Conservation (phyloP, 2,797 vertebrate genomes). For the Spinus pinus region DNA sequence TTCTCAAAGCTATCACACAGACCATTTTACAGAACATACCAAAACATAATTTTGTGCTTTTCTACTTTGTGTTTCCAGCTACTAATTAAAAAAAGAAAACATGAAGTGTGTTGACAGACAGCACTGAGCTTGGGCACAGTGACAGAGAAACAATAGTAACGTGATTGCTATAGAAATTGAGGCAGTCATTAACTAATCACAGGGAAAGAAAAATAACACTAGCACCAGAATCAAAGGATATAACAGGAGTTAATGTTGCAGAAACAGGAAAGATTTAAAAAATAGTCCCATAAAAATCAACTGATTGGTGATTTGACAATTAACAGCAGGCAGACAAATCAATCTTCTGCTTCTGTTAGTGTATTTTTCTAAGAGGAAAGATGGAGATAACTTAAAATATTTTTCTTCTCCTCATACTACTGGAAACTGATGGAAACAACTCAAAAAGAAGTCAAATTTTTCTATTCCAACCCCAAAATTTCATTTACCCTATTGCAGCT, state of each 20-base stretch:
- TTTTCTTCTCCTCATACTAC: not conserved
- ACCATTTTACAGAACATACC: not conserved
- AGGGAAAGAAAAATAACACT: not conserved
- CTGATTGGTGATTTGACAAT: not conserved
- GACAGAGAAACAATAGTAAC: not conserved
- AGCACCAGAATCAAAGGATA: not conserved
- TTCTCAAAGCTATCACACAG: not conserved
- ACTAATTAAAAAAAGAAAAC: constrained; percentile 25
- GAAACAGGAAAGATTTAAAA: not conserved
- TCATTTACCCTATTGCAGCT: not conserved
- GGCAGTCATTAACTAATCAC: constrained; percentile 4
- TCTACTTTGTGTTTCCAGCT: not conserved
- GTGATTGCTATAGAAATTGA: not conserved
- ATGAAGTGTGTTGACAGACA: not conserved
- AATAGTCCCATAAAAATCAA: not conserved
- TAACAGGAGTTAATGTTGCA: not conserved
- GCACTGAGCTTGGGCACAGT: not conserved
- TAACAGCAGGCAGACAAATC: not conserved
- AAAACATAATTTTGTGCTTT: not conserved
- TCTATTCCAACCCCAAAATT: not conserved
- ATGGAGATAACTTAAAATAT: not conserved
- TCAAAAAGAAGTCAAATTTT: not conserved
- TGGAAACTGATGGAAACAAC: not conserved
- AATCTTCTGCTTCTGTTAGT: not conserved
- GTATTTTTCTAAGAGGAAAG: not conserved